Conservation (phyloP, 2,888 invertebrate species). For the Steinernema hermaphroditum region DNA sequence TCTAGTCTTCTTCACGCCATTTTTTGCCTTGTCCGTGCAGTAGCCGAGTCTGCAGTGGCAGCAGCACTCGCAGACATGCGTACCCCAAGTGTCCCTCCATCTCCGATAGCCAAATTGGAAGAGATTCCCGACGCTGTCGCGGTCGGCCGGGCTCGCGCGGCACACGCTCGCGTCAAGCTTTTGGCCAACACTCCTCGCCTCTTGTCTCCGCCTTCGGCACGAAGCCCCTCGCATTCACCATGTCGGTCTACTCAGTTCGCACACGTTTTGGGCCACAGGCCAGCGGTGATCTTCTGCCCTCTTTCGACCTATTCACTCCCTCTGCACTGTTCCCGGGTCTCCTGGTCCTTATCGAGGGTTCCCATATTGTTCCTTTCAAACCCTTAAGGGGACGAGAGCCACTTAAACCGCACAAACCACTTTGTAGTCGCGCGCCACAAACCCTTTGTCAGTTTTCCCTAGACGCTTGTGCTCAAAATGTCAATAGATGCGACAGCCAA, state of each 20-base stretch:
- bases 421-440: too few relatives aligned
- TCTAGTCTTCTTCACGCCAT: not conserved
- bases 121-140: not conserved
- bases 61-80: too few relatives aligned
- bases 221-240: constrained; percentile 12
- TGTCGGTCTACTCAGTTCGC: constrained; percentile 11
- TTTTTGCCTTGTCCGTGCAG: not conserved
- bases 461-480: too few relatives aligned
- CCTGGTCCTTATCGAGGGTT: not conserved
- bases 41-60: too few relatives aligned
- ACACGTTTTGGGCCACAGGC: constrained; percentile 8
- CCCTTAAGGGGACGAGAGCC: too few relatives aligned
- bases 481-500: too few relatives aligned
- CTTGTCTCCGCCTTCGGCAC: constrained; percentile 18
- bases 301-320: not conserved
- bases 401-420: too few relatives aligned
- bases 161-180: constrained; percentile 25
- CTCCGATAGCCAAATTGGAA: constrained; percentile 1
- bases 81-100: not conserved
- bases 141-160: not conserved
- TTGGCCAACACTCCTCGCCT: not conserved
- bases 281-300: not conserved
- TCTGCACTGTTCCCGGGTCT: not conserved
- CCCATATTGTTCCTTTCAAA: too few relatives aligned
- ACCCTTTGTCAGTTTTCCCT: too few relatives aligned